These are phyloP conservation scores for Drosophila barbarae DNA, from an alignment of 2,888 invertebrate genomes.

Conservation along the genomic window DNA sequence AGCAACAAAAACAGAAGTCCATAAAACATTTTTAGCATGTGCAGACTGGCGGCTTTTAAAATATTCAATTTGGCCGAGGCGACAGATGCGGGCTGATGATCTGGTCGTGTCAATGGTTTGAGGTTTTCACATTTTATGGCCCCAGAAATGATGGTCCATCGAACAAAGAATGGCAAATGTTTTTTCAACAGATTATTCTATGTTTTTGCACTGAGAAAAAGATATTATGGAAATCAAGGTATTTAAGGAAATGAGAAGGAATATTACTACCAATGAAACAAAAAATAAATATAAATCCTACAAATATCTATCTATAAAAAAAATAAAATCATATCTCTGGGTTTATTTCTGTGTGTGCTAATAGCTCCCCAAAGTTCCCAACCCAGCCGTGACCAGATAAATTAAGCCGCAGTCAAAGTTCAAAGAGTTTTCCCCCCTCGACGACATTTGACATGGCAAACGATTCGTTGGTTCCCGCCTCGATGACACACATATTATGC, in stretches of 20 bases:
- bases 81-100: constrained; percentile 64
- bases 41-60: constrained; percentile 70
- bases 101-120: constrained; percentile 37
- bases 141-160: constrained; percentile 18
- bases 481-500: constrained; percentile 62
- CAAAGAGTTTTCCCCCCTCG: constrained; percentile 46
- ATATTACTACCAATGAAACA: too few relatives aligned
- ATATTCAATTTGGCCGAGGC: constrained; percentile 44
- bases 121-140: constrained; percentile 31
- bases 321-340: background rate
- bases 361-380: constrained; percentile 48
- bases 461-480: constrained; percentile 31
- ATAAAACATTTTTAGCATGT: constrained; percentile 72
- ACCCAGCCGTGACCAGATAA: constrained; percentile 42
- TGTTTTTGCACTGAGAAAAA: background rate
- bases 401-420: constrained; percentile 61
- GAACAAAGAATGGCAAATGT: background rate
- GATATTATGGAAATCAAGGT: too few relatives aligned
- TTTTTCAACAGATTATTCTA: background rate
- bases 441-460: constrained; percentile 53
- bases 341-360: constrained; percentile 25
- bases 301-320: background rate
- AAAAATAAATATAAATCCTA: background rate
- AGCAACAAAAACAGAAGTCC: constrained; percentile 47
- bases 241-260: too few relatives aligned